Base-by-base conservation (phyloP, 2,888 invertebrate genomes). In the Steinernema hermaphroditum region DNA sequence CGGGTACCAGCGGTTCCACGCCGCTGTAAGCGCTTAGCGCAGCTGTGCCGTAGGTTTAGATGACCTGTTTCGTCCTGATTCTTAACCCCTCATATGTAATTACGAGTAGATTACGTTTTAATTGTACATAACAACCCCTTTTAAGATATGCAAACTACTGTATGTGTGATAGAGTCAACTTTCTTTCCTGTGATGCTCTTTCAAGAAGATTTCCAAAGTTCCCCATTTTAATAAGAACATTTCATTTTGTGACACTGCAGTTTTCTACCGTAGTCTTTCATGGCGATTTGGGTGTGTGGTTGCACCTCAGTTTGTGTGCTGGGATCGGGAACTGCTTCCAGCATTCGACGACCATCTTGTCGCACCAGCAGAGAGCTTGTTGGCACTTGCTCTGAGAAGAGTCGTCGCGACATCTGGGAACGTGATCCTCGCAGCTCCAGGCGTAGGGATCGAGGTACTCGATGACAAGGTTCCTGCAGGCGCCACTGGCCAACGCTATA, bases 361-460 rank as follows among this genome's bases (percentile, higher is more conserved):
- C 84, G 68, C 84, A 84, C 37, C 74, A 76, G 74, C 84, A 84
- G 4, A 84, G 78, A 9, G 80, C 79, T 6, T 80, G 76, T 68
- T 80, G 76, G 76, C 83, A 83, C 24, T 73, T 76, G 32, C 68
- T 54, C 57, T 78, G 76, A 24, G 50, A 24, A 24, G 50, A 24
- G 24, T n/a, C 24, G 50, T 70, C 49, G 22, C 46, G 29, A 22
- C 69, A 37, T 6, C 29, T 46, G 16, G 69, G 37, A 34, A 22
- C 32, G 0, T 44, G 73, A 71, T 69, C 22, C 24, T 24, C 16
- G 29, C 73, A 73, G 43, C 29, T 22, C 34, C 73, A 73, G 34
- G 29, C 34, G 37, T 54, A 69, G 27, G 16, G 6, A 22, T 75
- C 78, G n/a, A 82, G 76, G 68, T 84, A 84, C 74, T 84, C 84